phyloP scores from a whole-genome alignment of 2,888 invertebrate species.

The Drosophila anomelani region DNA sequence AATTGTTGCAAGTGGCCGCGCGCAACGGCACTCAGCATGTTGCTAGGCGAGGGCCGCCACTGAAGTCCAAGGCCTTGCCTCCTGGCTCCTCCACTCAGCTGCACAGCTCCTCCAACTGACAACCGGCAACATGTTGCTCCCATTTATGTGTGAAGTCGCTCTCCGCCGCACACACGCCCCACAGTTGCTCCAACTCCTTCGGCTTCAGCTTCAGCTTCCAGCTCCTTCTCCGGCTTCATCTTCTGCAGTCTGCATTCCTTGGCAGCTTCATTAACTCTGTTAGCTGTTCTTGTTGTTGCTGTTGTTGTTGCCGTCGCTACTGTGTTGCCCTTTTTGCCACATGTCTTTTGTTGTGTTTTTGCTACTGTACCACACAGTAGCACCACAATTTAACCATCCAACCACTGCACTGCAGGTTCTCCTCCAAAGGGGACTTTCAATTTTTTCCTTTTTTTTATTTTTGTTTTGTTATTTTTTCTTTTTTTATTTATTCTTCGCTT shows the following conservation, averaged over 20 bases:
- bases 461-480: slow-evolving; percentile 5
- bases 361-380: slow-evolving; percentile 74
- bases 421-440: slow-evolving; percentile 55
- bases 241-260: slow-evolving; percentile 59
- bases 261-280: slow-evolving; percentile 78
- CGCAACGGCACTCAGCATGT: slow-evolving; percentile 59
- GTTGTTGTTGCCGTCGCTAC: slow-evolving; percentile 36
- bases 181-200: slow-evolving; percentile 16
- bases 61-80: slow-evolving; percentile 35
- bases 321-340: slow-evolving; percentile 75
- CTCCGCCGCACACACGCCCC: slow-evolving; percentile 27
- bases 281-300: slow-evolving; percentile 56
- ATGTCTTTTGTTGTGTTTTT: slow-evolving; percentile 61
- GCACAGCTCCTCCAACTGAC: slow-evolving; percentile 13
- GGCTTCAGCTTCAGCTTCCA: slow-evolving; percentile 1
- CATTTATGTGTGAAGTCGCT: slow-evolving; percentile 76
- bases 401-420: neutral
- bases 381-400: slow-evolving; percentile 14
- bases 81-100: neutral
- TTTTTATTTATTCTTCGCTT: slow-evolving; percentile 28
- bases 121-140: slow-evolving; percentile 75
- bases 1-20: slow-evolving; percentile 64
- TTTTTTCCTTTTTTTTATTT: slow-evolving; percentile 50
- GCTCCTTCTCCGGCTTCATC: slow-evolving; percentile 18
- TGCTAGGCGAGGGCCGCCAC: slow-evolving; percentile 54